phyloP scores from a whole-genome alignment of 2,113 vertebrate genomes.

The Osmerus eperlanus region DNA sequence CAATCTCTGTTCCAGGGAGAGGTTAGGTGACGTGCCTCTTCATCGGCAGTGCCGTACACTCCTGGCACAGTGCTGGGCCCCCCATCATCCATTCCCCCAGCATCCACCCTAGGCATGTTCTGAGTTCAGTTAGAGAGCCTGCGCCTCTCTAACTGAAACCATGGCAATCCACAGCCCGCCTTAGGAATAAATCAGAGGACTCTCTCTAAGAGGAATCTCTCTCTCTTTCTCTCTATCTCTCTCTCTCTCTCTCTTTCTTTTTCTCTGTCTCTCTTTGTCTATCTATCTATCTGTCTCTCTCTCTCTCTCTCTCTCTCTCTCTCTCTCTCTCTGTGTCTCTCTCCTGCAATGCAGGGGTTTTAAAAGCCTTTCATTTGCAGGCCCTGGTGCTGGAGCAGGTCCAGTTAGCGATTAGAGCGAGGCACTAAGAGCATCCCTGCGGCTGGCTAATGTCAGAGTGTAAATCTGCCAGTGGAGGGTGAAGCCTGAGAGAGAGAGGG shows the following conservation, averaged over 20 bases:
- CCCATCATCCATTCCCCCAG: constrained; percentile 13
- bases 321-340: not conserved
- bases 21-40: constrained; percentile 10
- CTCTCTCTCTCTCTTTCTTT: constrained; percentile 6
- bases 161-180: constrained; percentile 10
- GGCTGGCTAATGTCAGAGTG: constrained; percentile 28
- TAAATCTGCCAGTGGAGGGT: constrained; percentile 34
- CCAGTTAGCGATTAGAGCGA: constrained; percentile 44
- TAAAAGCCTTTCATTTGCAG: constrained; percentile 21
- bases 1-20: not conserved
- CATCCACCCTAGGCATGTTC: constrained; percentile 13
- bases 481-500: not conserved
- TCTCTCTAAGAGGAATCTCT: not conserved
- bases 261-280: not conserved
- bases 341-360: constrained; percentile 50
- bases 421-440: constrained; percentile 30
- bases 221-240: constrained; percentile 2
- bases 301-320: not conserved
- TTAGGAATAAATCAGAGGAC: not conserved
- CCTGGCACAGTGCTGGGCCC: constrained; percentile 14
- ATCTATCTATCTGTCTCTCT: not conserved
- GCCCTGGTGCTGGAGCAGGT: constrained; percentile 33
- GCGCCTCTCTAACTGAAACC: constrained; percentile 16
- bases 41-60: not conserved
- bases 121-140: too few relatives aligned